Percentiles rank a stretch among this genome's conserved stretches.
Conservation (phyloP, 2,888 invertebrate species). For the Eueremaeus valkanovi region DNA sequence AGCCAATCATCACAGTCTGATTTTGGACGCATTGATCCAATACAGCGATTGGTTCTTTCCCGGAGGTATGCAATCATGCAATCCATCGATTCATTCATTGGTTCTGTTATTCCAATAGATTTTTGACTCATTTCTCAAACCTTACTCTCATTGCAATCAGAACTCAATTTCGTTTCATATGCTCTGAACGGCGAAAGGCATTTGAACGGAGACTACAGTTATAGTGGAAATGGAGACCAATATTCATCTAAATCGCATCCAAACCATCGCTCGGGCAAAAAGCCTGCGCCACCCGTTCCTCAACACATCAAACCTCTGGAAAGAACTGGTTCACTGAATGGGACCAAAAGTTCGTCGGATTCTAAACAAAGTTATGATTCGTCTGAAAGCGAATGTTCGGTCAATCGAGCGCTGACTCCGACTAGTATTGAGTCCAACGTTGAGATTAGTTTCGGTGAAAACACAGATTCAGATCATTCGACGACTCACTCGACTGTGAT, state of each 20-base stretch:
- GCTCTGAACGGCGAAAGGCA: neutral
- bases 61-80: conserved; percentile 56
- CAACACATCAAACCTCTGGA: conserved; percentile 6
- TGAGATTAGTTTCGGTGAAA: neutral
- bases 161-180: neutral
- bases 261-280: conserved; percentile 64
- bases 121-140: too few relatives aligned
- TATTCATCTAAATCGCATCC: conserved; percentile 58
- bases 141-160: conserved; percentile 10
- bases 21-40: conserved; percentile 76
- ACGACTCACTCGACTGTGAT: neutral
- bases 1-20: conserved; percentile 73
- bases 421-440: neutral
- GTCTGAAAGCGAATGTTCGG: neutral
- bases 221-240: neutral
- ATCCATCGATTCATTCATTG: neutral
- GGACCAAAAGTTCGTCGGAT: neutral
- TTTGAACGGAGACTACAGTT: conserved; percentile 10
- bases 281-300: conserved; percentile 57
- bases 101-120: neutral
- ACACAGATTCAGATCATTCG: neutral
- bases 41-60: conserved; percentile 78
- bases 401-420: neutral
- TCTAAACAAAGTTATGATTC: neutral
- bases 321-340: conserved; percentile 17